These are phyloP conservation scores for Bombus picipes DNA, from an alignment of 1,140 invertebrate species.

Conservation along the genomic window DNA sequence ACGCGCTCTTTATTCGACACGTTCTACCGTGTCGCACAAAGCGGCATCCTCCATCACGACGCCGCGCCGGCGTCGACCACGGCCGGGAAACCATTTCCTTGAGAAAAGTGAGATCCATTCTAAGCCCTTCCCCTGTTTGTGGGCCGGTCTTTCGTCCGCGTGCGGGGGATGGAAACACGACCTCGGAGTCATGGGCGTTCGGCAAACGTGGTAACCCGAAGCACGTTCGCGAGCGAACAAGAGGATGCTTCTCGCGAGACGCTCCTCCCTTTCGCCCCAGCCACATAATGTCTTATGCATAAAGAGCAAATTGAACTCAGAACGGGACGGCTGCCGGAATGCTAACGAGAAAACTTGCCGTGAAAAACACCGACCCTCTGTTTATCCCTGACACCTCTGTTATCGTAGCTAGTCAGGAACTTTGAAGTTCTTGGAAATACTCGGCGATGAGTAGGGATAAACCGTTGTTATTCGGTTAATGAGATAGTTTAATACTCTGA, in stretches of 20 bases:
- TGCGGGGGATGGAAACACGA: background rate
- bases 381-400: background rate
- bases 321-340: conserved; percentile 54
- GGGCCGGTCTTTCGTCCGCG: background rate
- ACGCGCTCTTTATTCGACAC: conserved; percentile 58
- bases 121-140: conserved; percentile 39
- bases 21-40: conserved; percentile 50
- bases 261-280: conserved; percentile 19
- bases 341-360: conserved; percentile 69
- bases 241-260: conserved; percentile 9
- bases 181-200: conserved; percentile 28
- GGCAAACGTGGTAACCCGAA: conserved; percentile 60
- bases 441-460: background rate
- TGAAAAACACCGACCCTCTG: conserved; percentile 25
- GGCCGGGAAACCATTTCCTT: conserved; percentile 62
- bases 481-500: background rate
- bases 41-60: conserved; percentile 18
- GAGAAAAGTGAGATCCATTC: conserved; percentile 68
- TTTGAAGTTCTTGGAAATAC: background rate
- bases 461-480: background rate
- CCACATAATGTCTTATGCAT: conserved; percentile 69
- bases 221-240: conserved; percentile 45
- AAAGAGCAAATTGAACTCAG: conserved; percentile 69
- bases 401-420: too few relatives aligned
- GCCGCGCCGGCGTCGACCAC: background rate